Conservation (phyloP, 2,113 vertebrate genomes). For the Formicarius rufipectus region DNA sequence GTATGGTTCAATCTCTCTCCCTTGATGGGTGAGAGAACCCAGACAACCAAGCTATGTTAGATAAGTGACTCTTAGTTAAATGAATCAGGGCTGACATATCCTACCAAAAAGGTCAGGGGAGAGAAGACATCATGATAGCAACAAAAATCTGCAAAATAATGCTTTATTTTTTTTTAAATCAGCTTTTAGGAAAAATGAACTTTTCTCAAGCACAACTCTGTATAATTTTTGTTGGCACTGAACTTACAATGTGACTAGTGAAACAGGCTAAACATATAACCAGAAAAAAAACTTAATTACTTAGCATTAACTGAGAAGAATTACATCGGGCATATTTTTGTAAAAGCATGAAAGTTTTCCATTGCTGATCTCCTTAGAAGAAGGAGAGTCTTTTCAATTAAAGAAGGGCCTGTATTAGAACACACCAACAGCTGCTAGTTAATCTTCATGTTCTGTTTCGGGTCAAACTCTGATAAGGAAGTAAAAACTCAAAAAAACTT, state of each 20-base stretch:
- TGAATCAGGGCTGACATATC: background rate
- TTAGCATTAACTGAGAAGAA: background rate
- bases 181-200: background rate
- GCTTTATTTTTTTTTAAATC: background rate
- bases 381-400: background rate
- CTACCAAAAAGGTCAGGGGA: background rate
- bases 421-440: slow-evolving; percentile 60
- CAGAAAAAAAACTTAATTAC: background rate
- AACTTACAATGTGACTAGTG: background rate
- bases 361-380: background rate
- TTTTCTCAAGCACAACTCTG: background rate
- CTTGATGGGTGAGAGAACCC: background rate
- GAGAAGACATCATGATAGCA: background rate
- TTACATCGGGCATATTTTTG: background rate
- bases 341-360: background rate
- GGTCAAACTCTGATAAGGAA: slow-evolving; percentile 60
- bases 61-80: background rate
- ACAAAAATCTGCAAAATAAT: background rate
- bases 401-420: slow-evolving; percentile 15
- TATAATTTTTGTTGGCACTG: background rate
- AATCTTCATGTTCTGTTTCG: slow-evolving; percentile 49
- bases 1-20: background rate
- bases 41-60: background rate
- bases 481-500: slow-evolving; percentile 39
- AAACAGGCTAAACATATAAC: background rate